These are phyloP conservation scores for Asbolus verrucosus DNA, from an alignment of 1,140 invertebrate species.

Conservation along the genomic window DNA sequence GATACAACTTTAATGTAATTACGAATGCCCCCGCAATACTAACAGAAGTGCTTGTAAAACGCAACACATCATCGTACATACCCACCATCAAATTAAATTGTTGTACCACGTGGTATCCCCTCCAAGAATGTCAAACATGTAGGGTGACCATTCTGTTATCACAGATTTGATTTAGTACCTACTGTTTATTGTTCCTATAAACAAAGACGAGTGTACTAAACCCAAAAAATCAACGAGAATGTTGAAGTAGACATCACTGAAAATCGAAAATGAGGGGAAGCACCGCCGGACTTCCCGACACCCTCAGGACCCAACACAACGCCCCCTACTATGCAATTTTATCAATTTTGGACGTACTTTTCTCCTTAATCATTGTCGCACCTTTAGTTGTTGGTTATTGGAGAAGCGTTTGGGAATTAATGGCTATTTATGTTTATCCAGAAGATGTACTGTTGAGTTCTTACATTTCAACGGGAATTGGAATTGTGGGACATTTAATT, in stretches of 20 bases:
- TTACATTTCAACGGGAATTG: conserved; percentile 75
- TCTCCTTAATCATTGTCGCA: conserved; percentile 79
- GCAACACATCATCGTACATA: conserved; percentile 18
- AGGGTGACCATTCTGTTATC: conserved; percentile 39
- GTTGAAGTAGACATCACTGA: conserved; percentile 4
- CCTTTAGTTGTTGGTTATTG: conserved; percentile 87
- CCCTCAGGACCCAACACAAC: conserved; percentile 65
- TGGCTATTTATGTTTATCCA: conserved; percentile 79
- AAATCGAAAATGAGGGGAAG: conserved; percentile 69
- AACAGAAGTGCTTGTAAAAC: conserved; percentile 5
- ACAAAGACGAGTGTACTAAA: conserved; percentile 18
- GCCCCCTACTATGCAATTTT: conserved; percentile 72
- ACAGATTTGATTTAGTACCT: conserved; percentile 37
- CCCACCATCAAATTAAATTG: conserved; percentile 43
- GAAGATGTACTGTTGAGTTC: conserved; percentile 70
- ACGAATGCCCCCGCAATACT: conserved; percentile 3
- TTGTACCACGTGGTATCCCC: conserved; percentile 42
- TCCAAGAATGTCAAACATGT: conserved; percentile 33
- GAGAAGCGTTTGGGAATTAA: conserved; percentile 86
- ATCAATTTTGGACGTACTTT: conserved; percentile 75
- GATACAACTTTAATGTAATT: neutral
- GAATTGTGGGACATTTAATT: conserved; percentile 75
- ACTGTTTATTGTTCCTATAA: conserved; percentile 31
- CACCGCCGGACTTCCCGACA: conserved; percentile 69
- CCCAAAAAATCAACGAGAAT: conserved; percentile 13